A percentile compares a stretch with the other conserved stretches of the same genome.
These are phyloP conservation scores for Plotosus lineatus DNA, from an alignment of 2,113 vertebrate genomes.

Conservation along the genomic window DNA sequence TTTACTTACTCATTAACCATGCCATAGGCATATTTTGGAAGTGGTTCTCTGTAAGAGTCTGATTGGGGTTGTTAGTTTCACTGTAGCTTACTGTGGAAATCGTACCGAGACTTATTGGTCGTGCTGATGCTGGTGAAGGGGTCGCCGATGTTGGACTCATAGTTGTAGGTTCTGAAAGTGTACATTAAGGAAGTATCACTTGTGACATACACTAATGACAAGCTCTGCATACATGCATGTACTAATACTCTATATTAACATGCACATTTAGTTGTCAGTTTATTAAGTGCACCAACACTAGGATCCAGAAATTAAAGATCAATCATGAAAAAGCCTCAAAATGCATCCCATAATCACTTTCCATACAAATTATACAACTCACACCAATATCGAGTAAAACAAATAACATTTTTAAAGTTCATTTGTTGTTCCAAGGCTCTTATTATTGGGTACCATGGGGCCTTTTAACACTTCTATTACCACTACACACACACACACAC, in stretches of 20 bases:
- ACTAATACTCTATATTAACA: neutral
- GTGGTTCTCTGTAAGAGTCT: neutral
- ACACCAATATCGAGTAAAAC: neutral
- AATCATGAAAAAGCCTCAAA: neutral
- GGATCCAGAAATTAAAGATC: neutral
- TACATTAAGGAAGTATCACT: slow-evolving; percentile 26
- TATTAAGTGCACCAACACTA: neutral
- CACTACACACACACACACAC: too few relatives aligned
- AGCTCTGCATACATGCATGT: neutral
- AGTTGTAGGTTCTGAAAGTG: slow-evolving; percentile 20
- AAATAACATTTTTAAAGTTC: neutral
- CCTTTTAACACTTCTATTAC: too few relatives aligned
- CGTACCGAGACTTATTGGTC: neutral
- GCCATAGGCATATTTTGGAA: neutral
- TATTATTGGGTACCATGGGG: too few relatives aligned
- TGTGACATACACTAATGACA: neutral
- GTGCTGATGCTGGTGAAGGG: fast-evolving
- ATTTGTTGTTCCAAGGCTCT: too few relatives aligned
- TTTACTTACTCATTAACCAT: neutral
- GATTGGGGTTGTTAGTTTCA: neutral
- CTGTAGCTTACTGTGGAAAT: slow-evolving; percentile 14
- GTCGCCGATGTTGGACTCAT: neutral
- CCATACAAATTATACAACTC: neutral
- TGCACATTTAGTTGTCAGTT: neutral
- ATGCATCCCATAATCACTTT: neutral